Base-by-base conservation (phyloP, 2,113 vertebrate species). In the Lynx canadensis region DNA sequence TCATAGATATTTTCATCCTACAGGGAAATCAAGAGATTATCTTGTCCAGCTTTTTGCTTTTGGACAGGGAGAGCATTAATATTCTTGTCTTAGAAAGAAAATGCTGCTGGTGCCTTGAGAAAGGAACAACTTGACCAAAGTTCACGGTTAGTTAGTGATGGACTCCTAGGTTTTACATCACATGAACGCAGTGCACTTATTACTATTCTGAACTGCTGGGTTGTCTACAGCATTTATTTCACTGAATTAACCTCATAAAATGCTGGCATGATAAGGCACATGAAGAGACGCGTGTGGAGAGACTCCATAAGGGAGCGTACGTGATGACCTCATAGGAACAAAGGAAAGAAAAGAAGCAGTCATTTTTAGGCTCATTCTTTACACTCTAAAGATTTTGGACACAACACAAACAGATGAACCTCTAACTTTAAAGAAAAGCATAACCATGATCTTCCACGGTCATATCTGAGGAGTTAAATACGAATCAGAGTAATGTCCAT, bases 1-100 rank as follows among this genome's bases (percentile, higher is more conserved):
- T 96, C 52, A 88, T 29, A 88, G 87, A 80, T 90, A 92, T 96
- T 96, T 90, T 94, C 52, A 82, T 89, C 13, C 97, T 50, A 94
- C 31, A 25, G 52, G 92, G 90, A 94, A 97, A 92, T 96, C 25
- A 93, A 81, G 81, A 88, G 52, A 84, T 96, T 71, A 74, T 63
- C 45, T 95, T 68, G 87, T 90, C 36, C 36, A 79, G 21, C 36
- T 76, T 27, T 73, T 31, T 81, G 48, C 25, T 90, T 95, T 92
- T 68, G 89, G 83, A 92, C 12, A 89, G 14, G 33, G 38, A 82
- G 94, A 15, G 0, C 50, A 92, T 97, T 97, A 73, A 94, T 91
- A 91, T 89, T 91, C 86, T 81, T 36, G 15, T 76, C 18, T 94
- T 45, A 45, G 69, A 48, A 89, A 86, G 45, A 92, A 95, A 74